phyloP scores from a whole-genome alignment of 2,888 invertebrate species.

The Microlaimidae sp. region DNA sequence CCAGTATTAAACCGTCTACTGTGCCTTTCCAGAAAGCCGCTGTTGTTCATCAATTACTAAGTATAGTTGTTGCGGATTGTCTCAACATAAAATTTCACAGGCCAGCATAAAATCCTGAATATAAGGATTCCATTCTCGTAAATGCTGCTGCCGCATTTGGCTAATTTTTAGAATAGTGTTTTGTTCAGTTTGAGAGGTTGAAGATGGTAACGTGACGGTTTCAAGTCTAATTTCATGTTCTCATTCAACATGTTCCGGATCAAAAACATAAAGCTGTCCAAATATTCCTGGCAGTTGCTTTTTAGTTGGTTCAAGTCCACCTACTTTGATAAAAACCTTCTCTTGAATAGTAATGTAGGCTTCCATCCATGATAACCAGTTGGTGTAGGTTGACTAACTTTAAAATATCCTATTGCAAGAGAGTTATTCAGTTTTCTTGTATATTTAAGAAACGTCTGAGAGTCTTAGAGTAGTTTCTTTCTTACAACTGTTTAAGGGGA shows the following conservation, averaged over 20 bases:
- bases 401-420: background rate
- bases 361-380: background rate
- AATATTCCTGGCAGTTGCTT: background rate
- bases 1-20: background rate
- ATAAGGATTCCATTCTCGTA: background rate
- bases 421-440: background rate
- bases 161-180: no score
- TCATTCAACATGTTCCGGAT: background rate
- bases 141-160: background rate
- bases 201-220: background rate
- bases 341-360: background rate
- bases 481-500: no score
- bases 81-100: background rate
- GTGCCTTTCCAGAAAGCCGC: background rate
- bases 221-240: background rate
- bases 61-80: background rate
- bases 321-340: background rate
- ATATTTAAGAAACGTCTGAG: background rate
- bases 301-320: background rate
- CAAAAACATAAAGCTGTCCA: background rate
- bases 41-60: background rate
- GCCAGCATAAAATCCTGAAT: background rate
- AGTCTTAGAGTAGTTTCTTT: background rate
- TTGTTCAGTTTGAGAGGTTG: background rate
- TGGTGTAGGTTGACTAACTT: background rate